These are phyloP conservation scores for Oceanodroma tethys DNA, from an alignment of 2,113 vertebrate species.

Conservation along the genomic window DNA sequence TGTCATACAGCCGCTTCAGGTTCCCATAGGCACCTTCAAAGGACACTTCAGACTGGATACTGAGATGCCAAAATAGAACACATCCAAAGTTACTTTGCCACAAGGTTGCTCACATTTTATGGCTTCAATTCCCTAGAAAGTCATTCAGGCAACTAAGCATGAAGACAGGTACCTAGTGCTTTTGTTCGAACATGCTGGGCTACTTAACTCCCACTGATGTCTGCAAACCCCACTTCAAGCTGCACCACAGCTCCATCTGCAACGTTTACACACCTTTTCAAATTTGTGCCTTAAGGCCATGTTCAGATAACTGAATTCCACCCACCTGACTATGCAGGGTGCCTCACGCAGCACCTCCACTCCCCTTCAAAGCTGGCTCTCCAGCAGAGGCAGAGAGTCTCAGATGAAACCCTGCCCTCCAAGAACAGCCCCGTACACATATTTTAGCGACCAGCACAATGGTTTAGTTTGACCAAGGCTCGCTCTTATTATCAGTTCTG, in stretches of 20 bases:
- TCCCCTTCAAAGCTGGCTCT: background rate
- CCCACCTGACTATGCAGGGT: too few species aligned
- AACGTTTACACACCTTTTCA: background rate
- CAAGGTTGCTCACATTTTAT: background rate
- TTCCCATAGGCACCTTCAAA: constrained; percentile 96
- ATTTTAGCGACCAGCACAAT: fast-evolving
- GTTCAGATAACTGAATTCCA: background rate
- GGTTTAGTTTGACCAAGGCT: background rate
- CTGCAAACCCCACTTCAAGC: background rate
- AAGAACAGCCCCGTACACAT: background rate
- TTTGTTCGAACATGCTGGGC: background rate
- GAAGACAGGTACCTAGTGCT: background rate
- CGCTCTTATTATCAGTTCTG: background rate
- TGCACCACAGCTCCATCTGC: background rate
- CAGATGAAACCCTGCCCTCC: background rate
- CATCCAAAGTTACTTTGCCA: background rate
- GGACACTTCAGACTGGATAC: constrained; percentile 94
- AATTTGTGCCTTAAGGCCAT: background rate
- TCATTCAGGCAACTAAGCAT: background rate
- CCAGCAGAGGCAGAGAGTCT: background rate
- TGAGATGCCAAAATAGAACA: constrained; percentile 18
- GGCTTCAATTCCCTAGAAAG: background rate
- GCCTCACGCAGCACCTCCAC: background rate
- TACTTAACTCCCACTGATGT: background rate
- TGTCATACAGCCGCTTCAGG: constrained; percentile 93